phyloP scores from a whole-genome alignment of 2,113 vertebrate species.

The Ochotona princeps region DNA sequence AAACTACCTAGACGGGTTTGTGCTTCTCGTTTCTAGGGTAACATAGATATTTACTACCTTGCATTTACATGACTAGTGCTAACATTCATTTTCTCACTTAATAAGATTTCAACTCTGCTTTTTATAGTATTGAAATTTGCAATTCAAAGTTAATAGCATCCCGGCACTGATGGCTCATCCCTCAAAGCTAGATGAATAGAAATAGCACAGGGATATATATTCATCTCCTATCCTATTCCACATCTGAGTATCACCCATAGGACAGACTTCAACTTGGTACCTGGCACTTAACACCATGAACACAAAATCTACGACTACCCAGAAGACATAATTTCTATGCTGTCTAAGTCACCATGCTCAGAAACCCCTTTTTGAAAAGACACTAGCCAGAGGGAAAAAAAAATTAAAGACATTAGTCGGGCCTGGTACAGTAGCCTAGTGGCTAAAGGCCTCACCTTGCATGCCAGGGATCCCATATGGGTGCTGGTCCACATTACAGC shows the following conservation, averaged over 20 bases:
- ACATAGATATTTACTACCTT: constrained; percentile 68
- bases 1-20: constrained; percentile 67
- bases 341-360: constrained; percentile 43
- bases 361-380: background rate
- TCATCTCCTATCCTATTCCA: background rate
- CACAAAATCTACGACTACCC: constrained; percentile 41
- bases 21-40: constrained; percentile 72
- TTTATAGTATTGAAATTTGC: constrained; percentile 57
- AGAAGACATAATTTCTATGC: constrained; percentile 35
- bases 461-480: background rate
- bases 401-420: too few relatives aligned
- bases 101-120: constrained; percentile 23
- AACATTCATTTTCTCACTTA: constrained; percentile 66
- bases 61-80: constrained; percentile 47
- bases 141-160: constrained; percentile 56
- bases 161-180: background rate
- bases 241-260: background rate
- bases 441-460: too few relatives aligned
- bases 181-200: constrained; percentile 29
- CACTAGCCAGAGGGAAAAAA: too few relatives aligned
- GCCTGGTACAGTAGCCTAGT: too few relatives aligned
- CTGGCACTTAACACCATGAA: background rate
- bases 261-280: constrained; percentile 2
- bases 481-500: background rate
- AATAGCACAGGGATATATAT: background rate